A percentile compares a stretch with the other conserved stretches of the same genome.
Conservation (phyloP, 2,797 vertebrate species). For the Sebastes reedi region DNA sequence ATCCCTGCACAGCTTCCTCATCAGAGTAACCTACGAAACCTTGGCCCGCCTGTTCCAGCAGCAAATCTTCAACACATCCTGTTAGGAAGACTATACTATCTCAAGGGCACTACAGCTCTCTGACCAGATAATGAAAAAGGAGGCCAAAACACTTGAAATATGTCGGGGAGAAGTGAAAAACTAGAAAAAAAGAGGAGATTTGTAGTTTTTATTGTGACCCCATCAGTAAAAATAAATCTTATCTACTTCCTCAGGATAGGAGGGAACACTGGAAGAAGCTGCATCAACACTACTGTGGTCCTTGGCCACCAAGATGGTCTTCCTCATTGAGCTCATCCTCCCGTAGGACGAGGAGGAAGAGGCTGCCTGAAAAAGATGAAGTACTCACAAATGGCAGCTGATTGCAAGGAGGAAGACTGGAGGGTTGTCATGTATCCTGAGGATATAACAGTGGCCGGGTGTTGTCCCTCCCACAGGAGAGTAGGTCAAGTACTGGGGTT, state of each 20-base stretch:
- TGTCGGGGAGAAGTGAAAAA: neutral
- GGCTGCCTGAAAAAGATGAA: neutral
- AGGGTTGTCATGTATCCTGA: neutral
- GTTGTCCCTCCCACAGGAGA: neutral
- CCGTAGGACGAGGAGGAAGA: neutral
- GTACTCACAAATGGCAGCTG: neutral
- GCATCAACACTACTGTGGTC: neutral
- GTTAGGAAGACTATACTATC: neutral
- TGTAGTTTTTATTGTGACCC: neutral
- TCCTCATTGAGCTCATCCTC: constrained; percentile 10
- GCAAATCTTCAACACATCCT: constrained; percentile 6
- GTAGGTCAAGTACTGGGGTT: neutral
- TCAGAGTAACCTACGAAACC: constrained; percentile 14
- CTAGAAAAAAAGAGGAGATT: neutral
- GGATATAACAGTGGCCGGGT: neutral
- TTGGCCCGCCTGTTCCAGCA: neutral
- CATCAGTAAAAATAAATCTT: neutral
- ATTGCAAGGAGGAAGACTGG: neutral
- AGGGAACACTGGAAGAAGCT: constrained; percentile 1
- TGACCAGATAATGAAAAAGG: neutral
- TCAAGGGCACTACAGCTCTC: neutral
- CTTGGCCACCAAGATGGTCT: neutral
- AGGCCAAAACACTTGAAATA: neutral
- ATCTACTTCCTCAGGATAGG: neutral
- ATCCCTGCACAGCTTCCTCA: constrained; percentile 33